phyloP scores from a whole-genome alignment of 2,113 vertebrate species.

The Sclerurus mexicanus region DNA sequence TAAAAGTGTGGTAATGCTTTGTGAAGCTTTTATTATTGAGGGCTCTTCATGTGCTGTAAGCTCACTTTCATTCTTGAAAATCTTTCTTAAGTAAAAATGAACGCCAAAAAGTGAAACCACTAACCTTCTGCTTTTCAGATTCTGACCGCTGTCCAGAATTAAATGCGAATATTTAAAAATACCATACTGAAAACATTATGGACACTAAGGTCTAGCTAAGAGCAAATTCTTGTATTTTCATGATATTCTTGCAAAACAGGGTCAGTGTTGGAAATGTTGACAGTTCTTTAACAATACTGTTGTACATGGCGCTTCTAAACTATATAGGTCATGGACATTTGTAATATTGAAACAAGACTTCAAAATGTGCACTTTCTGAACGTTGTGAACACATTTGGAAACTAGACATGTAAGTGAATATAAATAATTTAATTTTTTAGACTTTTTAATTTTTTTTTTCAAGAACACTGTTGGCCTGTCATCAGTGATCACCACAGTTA shows the following conservation, averaged over 20 bases:
- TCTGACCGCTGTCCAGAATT: background rate
- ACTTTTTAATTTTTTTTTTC: conserved; percentile 27
- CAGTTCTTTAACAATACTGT: background rate
- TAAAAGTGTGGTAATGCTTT: background rate
- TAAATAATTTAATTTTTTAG: background rate
- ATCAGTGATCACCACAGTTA: background rate
- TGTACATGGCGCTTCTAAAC: background rate
- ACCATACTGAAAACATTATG: background rate
- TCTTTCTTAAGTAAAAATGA: background rate
- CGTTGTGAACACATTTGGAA: background rate
- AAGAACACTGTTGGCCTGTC: background rate
- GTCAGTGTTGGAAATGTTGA: background rate
- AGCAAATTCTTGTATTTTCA: background rate
- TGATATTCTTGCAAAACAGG: background rate
- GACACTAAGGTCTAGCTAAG: background rate
- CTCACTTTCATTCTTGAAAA: conserved; percentile 10
- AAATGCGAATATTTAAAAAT: conserved; percentile 20
- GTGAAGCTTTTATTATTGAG: conserved; percentile 7
- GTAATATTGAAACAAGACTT: background rate
- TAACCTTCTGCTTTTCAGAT: conserved; percentile 3
- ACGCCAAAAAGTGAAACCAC: conserved; percentile 9
- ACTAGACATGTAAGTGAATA: background rate
- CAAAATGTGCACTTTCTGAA: conserved; percentile 37
- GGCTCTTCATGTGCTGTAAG: background rate
- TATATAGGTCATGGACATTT: background rate